These are phyloP conservation scores for Moxostoma hubbsi DNA, from an alignment of 2,797 vertebrate genomes.

Conservation along the genomic window DNA sequence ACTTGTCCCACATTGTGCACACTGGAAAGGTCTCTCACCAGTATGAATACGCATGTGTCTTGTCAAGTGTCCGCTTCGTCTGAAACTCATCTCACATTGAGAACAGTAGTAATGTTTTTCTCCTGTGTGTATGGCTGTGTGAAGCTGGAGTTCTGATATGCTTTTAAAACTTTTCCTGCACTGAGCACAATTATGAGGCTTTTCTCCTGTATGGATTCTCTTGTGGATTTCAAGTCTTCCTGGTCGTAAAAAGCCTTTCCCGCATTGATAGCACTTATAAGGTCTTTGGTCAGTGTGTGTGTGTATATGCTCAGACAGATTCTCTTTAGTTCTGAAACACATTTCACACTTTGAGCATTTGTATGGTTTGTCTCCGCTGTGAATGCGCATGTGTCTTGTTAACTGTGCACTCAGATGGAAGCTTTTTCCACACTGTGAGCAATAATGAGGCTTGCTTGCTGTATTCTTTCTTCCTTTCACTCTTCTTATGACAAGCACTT, in stretches of 20 bases:
- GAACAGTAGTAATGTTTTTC: neutral
- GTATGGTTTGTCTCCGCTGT: constrained; percentile 24
- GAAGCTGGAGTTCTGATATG: neutral
- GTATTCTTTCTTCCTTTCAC: neutral
- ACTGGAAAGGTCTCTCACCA: constrained; percentile 7
- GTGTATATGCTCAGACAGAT: neutral
- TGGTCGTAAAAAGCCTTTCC: constrained; percentile 23
- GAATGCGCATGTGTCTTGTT: constrained; percentile 19
- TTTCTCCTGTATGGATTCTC: constrained; percentile 15
- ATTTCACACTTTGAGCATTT: neutral
- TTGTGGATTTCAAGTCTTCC: constrained; percentile 6
- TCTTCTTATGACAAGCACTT: neutral
- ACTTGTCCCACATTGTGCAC: neutral
- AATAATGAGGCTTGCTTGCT: neutral
- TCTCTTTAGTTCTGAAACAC: constrained; percentile 17
- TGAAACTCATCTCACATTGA: constrained; percentile 11
- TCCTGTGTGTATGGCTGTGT: neutral
- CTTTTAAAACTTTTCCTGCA: constrained; percentile 32
- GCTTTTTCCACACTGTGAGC: constrained; percentile 19
- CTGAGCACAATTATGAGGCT: neutral
- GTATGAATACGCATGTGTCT: constrained; percentile 29
- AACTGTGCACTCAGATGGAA: neutral
- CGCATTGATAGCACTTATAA: neutral
- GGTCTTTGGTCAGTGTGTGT: neutral
- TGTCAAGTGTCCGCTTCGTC: neutral